Evolutionary conservation across 1,140 invertebrate species (phyloP).

Genomic region (Leptoteleia sp.): DNA sequence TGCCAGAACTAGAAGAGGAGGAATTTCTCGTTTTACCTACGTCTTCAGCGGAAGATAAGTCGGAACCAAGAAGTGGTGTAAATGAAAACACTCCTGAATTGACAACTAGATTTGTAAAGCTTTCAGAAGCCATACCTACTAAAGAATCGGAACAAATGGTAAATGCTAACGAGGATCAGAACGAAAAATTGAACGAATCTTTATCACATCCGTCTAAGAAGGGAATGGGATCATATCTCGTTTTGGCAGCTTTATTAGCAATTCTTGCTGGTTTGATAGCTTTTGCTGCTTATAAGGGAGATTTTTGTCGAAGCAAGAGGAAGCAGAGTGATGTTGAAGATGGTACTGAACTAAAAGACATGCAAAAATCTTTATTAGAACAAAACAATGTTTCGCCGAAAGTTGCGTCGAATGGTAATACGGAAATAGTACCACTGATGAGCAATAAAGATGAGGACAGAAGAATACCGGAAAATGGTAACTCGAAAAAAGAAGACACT

Average conservation of each 20-base stretch:
- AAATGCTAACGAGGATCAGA: slow-evolving; percentile 22
- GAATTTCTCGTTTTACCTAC: slow-evolving; percentile 65
- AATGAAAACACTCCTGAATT: slow-evolving; percentile 9
- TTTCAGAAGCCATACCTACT: slow-evolving; percentile 19
- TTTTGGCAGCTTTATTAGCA: slow-evolving; percentile 71
- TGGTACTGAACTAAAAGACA: slow-evolving; percentile 78
- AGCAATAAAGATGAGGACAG: slow-evolving; percentile 57
- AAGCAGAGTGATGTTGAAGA: slow-evolving; percentile 74
- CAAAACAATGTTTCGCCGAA: slow-evolving; percentile 70
- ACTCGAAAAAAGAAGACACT: slow-evolving; percentile 29
- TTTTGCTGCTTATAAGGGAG: slow-evolving; percentile 77
- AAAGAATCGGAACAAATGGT: slow-evolving; percentile 47
- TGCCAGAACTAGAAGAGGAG: slow-evolving; percentile 72
- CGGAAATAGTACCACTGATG: slow-evolving; percentile 76
- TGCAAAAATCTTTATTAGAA: slow-evolving; percentile 76
- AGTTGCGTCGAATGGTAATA: slow-evolving; percentile 73
- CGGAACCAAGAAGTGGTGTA: slow-evolving; percentile 3
- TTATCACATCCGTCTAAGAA: slow-evolving; percentile 72
- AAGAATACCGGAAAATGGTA: slow-evolving; percentile 25
- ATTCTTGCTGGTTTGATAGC: slow-evolving; percentile 74
- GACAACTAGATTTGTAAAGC: not conserved
- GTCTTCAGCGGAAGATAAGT: not conserved
- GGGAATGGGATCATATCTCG: slow-evolving; percentile 78
- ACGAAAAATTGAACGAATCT: slow-evolving; percentile 66
- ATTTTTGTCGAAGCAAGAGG: slow-evolving; percentile 74